Conservation (phyloP, 2,888 invertebrate genomes). For the Meganola albula region DNA sequence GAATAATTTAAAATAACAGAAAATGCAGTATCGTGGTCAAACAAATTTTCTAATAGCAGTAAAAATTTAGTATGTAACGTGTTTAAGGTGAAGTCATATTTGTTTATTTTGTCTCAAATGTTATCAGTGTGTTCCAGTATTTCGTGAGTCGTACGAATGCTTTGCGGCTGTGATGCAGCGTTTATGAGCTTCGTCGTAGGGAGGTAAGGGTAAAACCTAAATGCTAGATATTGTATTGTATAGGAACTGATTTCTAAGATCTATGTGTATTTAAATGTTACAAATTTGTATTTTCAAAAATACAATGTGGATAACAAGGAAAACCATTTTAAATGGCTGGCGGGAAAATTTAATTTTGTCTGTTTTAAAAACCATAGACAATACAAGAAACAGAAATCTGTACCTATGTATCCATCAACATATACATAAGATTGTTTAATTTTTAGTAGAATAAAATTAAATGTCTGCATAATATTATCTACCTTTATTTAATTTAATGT, state of each 20-base stretch:
- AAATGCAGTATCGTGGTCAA: not conserved
- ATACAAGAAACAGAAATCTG: too few species aligned
- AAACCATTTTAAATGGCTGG: too few species aligned
- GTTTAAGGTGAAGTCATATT: not conserved
- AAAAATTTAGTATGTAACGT: not conserved
- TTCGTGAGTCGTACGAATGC: conserved; percentile 48
- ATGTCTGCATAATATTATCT: too few species aligned
- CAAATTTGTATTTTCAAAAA: conserved; percentile 71
- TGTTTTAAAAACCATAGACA: too few species aligned
- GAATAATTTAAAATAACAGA: not conserved
- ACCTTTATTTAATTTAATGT: too few species aligned
- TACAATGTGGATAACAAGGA: conserved; percentile 31
- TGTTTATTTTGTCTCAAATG: conserved; percentile 58
- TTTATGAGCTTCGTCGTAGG: conserved; percentile 72
- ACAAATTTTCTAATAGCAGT: not conserved
- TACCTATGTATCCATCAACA: too few species aligned
- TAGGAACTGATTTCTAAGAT: conserved; percentile 68
- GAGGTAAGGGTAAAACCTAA: conserved; percentile 68
- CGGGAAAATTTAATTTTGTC: too few species aligned
- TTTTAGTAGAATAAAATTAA: too few species aligned
- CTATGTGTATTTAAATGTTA: conserved; percentile 74
- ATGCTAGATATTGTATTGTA: conserved; percentile 52
- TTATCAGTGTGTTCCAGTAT: conserved; percentile 51
- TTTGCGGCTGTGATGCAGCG: conserved; percentile 56
- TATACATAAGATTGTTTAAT: too few species aligned